Base-by-base conservation (phyloP, 1,140 invertebrate genomes). In the Caligus rogercresseyi region DNA sequence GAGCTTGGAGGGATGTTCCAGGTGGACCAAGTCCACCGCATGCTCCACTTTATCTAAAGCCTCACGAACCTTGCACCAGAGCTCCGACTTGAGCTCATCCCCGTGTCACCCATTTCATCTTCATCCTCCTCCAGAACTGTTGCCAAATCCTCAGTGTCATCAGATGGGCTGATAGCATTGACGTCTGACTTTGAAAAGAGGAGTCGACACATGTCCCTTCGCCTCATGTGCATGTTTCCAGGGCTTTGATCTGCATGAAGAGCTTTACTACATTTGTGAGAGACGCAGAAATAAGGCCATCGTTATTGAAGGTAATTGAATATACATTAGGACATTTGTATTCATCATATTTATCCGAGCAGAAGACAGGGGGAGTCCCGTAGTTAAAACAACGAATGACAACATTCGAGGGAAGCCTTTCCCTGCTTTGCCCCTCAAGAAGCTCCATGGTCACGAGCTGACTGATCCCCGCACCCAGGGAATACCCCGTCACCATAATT, bases 401-500 rank as follows among this genome's bases (percentile, higher is more conserved):
- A n/a, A 21, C 20, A 20, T 23, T 23, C 2, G 20, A 20, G 11
- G 2, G 54, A 56, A 56, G 15, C 54, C 15, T 23, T 2, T 20
- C 16, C 15, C 18, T 31, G 15, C 20, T 7, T 43, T 43, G 16
- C 11, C 26, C 57, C 57, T 60, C 24, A 15, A n/a, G 4, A 2
- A 60, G 24, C 4, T 60, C 57, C 57, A 60, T 60, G 13, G 57
- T 25, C 18, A 60, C 24, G 26, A 60, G 21, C 26, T 60, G 57
- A 43, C 57, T 24, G 20, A 60, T 25, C 18, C 57, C 57, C 21
- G 57, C 57, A 19, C 57, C 57, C 14, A 60, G 26, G 21, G 57
- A 60, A 25, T 60, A 60, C 14, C 57, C 57, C 23, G 57, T 60
- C 14, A 60, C 57, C 7, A 60, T 18, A n/a, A 60, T 60, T 60